Evolutionary conservation across 2,797 vertebrate genomes (phyloP), one percentile per base, ranked within the genome.

Genomic region (Mallotus villosus): DNA sequence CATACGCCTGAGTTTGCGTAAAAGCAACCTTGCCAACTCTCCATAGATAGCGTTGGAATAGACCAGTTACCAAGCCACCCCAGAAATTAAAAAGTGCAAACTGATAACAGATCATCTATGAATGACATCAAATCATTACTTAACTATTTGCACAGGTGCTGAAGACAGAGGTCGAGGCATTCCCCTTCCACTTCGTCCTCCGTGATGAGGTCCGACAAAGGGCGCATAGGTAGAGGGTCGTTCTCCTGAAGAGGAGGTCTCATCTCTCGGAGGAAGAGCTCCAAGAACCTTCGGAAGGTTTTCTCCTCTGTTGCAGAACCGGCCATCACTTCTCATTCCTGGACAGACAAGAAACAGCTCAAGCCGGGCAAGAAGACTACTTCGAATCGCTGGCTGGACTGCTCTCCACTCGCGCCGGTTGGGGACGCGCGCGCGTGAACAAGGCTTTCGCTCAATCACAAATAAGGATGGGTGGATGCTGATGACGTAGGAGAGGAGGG

Each of bases 61-160:
- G 51, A 55, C 51, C 51, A 4, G 51, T 55, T 67, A 7, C 24
- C 27, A 25, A 53, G 22, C 24, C 25, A 67, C 51, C 51, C 49
- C 24, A 19, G 24, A 57, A 68, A 57, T 29, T 3, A 14, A 25
- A 14, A 61, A 61, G 9, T 25, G 19, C 1, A 32, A 67, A 67
- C 8, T 29, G 17, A 12, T 58, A 2, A 32, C 53, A 72, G 21
- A 2, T 68, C 46, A 32, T n/a, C 5, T 14, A 37, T 29, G 59
- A 24, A 58, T 49, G 22, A 71, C 58, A 69, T 68, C 60, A 60
- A 80, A 81, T 76, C 73, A 75, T 73, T 82, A 95, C 94, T 95
- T 93, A 96, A 95, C 97, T 98, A 98, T 97, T 98, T 98, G 94
- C 96, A 99, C 92, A 99, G 96, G 85, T 93, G 92, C 69, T 94